Conservation (phyloP, 2,888 invertebrate genomes). For the Xylophagus ater region DNA sequence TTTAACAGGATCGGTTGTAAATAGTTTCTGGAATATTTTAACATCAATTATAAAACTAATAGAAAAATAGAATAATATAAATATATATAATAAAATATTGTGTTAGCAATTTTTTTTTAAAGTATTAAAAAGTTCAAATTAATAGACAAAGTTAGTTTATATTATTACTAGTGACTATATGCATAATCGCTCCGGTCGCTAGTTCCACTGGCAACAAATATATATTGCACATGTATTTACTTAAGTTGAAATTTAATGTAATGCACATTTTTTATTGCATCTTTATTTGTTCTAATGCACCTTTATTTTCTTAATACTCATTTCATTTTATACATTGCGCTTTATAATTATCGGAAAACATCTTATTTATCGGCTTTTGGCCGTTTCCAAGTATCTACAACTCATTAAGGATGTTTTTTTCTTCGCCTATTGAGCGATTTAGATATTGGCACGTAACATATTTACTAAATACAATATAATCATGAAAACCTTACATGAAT, state of each 20-base stretch:
- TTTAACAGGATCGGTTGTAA: conserved; percentile 26
- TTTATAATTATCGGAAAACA: not conserved
- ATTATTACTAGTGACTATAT: not conserved
- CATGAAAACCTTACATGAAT: conserved; percentile 26
- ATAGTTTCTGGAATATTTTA: conserved; percentile 12
- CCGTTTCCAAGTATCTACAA: too few species aligned
- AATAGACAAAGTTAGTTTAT: conserved; percentile 2
- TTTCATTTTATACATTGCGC: not conserved
- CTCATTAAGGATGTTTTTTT: too few species aligned
- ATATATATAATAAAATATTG: not conserved
- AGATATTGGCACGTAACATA: not conserved
- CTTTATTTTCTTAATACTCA: too few species aligned
- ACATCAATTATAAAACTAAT: not conserved
- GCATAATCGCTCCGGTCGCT: too few species aligned
- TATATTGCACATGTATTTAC: too few species aligned
- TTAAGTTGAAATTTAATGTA: too few species aligned
- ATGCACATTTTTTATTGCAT: too few species aligned
- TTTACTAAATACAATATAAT: not conserved
- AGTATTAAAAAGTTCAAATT: not conserved
- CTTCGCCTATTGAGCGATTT: too few species aligned
- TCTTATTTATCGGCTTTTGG: not conserved
- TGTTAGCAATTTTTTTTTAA: not conserved
- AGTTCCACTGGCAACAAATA: too few species aligned
- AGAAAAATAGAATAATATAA: not conserved
- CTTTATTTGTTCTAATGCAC: too few species aligned